Conservation (phyloP, 92 coral and sea anemone genomes). For the Anthopleura xanthogrammica region DNA sequence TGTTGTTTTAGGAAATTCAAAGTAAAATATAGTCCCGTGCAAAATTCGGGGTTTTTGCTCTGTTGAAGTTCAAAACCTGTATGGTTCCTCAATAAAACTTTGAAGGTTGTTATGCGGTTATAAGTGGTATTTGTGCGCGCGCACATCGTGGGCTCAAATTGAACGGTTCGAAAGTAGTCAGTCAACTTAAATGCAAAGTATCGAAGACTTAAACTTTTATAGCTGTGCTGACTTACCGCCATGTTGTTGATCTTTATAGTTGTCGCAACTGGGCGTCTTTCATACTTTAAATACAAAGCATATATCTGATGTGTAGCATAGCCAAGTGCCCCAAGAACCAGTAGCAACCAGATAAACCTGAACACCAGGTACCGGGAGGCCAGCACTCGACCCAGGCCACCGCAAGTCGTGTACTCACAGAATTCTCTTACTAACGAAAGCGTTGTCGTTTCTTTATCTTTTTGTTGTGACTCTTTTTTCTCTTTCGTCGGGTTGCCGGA, state of each 20-base stretch:
- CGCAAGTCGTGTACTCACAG: constrained; percentile 16
- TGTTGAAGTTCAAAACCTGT: no score
- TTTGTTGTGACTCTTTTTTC: background rate
- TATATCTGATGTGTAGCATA: background rate
- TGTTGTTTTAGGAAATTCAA: no score
- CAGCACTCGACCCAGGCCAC: constrained; percentile 17
- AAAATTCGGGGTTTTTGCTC: no score
- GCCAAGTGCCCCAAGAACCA: background rate
- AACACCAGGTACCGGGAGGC: background rate
- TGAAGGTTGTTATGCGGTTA: no score
- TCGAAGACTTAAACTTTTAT: no score
- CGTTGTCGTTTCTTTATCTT: background rate
- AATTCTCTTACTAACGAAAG: constrained; percentile 1
- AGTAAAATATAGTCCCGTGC: no score
- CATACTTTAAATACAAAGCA: background rate
- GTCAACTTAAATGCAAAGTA: no score
- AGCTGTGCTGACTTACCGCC: background rate
- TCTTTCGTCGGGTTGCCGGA: background rate
- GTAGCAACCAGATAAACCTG: constrained; percentile 2
- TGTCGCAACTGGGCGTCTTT: background rate
- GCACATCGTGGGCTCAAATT: no score
- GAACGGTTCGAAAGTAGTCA: no score
- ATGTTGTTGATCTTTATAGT: background rate
- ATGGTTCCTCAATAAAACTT: no score
- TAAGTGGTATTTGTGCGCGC: no score